Conservation (phyloP, 2,113 vertebrate species). For the Fukomys damarensis region DNA sequence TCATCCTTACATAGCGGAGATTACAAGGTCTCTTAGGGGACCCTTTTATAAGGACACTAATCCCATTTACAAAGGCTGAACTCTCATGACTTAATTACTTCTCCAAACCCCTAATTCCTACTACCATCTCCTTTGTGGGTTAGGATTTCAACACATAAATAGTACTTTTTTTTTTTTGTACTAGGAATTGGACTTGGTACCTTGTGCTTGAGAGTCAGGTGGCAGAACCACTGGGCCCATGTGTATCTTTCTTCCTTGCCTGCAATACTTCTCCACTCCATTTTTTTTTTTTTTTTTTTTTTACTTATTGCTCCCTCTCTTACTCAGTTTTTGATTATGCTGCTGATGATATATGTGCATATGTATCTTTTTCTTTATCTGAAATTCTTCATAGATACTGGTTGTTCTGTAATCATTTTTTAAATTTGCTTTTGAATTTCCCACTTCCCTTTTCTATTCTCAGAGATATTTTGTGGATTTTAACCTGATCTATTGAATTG, state of each 20-base stretch:
- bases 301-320: neutral
- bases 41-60: neutral
- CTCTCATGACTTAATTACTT: neutral
- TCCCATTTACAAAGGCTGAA: neutral
- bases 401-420: neutral
- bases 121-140: neutral
- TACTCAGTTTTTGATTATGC: neutral
- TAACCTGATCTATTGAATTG: neutral
- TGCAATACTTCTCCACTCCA: neutral
- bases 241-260: neutral
- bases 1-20: neutral
- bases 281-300: neutral
- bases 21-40: neutral
- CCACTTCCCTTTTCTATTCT: neutral
- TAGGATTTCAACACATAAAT: neutral
- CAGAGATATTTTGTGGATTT: neutral
- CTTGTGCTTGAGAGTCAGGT: too few relatives aligned
- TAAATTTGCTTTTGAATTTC: neutral
- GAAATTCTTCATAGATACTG: neutral
- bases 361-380: neutral
- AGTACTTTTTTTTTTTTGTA: too few relatives aligned
- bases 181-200: too few relatives aligned
- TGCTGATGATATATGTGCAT: neutral
- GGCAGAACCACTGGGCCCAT: too few relatives aligned
- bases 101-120: neutral